Evolutionary conservation across 2,888 invertebrate genomes (phyloP).

Genomic region (Folsomia manolachei): DNA sequence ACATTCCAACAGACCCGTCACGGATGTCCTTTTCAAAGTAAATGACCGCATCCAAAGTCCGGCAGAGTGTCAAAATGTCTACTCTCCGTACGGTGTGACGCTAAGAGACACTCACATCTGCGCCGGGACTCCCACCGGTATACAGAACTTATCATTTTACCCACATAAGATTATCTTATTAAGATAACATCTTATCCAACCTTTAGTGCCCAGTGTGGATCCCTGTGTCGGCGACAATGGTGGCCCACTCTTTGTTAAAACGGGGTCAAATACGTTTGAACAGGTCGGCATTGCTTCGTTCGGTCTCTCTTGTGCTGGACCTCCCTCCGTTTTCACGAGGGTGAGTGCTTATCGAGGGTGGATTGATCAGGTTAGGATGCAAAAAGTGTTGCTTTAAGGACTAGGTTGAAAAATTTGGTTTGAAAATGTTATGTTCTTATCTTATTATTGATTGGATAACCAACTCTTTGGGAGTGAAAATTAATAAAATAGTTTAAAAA

Average conservation of each 20-base stretch:
- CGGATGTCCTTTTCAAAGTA: slow-evolving; percentile 76
- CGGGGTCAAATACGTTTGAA: slow-evolving; percentile 70
- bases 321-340: slow-evolving; percentile 55
- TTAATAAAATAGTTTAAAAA: too few species aligned
- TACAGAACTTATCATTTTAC: too few species aligned
- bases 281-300: slow-evolving; percentile 86
- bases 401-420: background rate
- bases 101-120: slow-evolving; percentile 35
- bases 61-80: slow-evolving; percentile 68
- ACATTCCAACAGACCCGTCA: slow-evolving; percentile 72
- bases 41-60: slow-evolving; percentile 81
- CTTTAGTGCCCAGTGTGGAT: slow-evolving; percentile 23
- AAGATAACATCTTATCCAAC: too few species aligned
- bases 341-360: slow-evolving; percentile 34
- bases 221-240: slow-evolving; percentile 36
- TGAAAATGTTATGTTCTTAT: background rate
- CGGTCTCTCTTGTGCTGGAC: slow-evolving; percentile 89
- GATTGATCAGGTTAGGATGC: slow-evolving; percentile 32
- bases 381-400: background rate
- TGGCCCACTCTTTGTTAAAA: slow-evolving; percentile 75
- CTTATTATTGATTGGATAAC: too few species aligned
- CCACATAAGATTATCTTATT: too few species aligned
- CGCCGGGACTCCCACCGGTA: slow-evolving; percentile 32
- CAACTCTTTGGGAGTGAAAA: too few species aligned
- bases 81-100: slow-evolving; percentile 28